These are phyloP conservation scores for Megalonaias nervosa DNA, from an alignment of 1,140 invertebrate genomes.

Conservation along the genomic window DNA sequence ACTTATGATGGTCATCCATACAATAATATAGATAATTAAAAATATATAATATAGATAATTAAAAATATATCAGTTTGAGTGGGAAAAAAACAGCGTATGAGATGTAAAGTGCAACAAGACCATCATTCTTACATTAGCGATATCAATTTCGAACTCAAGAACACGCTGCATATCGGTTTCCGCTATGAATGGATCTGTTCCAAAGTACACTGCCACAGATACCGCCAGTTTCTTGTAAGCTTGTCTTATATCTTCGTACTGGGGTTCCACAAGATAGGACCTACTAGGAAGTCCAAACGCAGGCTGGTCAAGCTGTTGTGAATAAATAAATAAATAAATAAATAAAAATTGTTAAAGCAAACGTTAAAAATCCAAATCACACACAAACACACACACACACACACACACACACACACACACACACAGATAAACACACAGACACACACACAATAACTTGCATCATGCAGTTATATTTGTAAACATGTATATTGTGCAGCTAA, in stretches of 20 bases:
- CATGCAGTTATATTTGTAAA: no score
- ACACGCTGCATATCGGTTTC: constrained; percentile 79
- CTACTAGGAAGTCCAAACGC: constrained; percentile 83
- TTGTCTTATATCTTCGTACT: constrained; percentile 72
- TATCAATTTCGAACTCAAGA: constrained; percentile 82
- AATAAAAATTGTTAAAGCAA: background rate
- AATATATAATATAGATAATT: no score
- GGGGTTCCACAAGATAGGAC: constrained; percentile 84
- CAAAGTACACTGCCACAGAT: constrained; percentile 81
- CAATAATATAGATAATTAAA: no score
- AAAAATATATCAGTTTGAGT: no score
- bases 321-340: background rate
- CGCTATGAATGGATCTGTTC: constrained; percentile 76
- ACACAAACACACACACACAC: background rate
- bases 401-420: no score
- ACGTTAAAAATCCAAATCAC: background rate
- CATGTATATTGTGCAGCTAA: no score
- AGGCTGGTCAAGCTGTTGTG: constrained; percentile 84
- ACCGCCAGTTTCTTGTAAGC: constrained; percentile 87
- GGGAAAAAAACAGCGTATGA: background rate
- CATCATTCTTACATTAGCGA: constrained; percentile 79
- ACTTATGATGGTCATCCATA: no score
- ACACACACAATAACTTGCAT: no score
- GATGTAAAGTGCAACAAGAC: background rate
- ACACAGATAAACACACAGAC: no score